Evolutionary conservation across 2,888 invertebrate genomes (phyloP).

Genomic region (Rhagonycha lutea): DNA sequence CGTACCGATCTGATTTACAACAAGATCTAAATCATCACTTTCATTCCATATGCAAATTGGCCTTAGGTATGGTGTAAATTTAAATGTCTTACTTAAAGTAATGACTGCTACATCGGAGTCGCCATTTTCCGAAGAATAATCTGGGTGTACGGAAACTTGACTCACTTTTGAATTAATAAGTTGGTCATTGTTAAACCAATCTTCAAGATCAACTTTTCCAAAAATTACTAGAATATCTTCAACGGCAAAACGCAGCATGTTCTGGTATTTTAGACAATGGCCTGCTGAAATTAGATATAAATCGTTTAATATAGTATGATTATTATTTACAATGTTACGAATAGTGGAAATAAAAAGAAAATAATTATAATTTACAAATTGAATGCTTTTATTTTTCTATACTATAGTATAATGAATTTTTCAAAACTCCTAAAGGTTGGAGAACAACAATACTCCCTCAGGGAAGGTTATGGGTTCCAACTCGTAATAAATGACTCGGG

Average conservation of each 20-base stretch:
- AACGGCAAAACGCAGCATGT: constrained; percentile 36
- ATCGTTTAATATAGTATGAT: too few relatives aligned
- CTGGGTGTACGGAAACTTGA: constrained; percentile 59
- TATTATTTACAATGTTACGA: too few relatives aligned
- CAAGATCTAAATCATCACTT: constrained; percentile 47
- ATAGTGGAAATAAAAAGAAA: too few relatives aligned
- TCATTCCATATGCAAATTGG: constrained; percentile 67
- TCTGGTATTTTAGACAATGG: constrained; percentile 46
- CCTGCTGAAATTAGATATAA: constrained; percentile 40
- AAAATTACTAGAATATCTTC: constrained; percentile 45
- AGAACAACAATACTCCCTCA: too few relatives aligned
- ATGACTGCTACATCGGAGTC: constrained; percentile 63
- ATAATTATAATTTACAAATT: too few relatives aligned
- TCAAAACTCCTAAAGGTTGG: too few relatives aligned
- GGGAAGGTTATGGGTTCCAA: too few relatives aligned
- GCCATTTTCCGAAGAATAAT: constrained; percentile 61
- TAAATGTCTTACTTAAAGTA: constrained; percentile 56
- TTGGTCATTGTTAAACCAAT: constrained; percentile 40
- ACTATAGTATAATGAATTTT: too few relatives aligned
- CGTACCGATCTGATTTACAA: constrained; percentile 53
- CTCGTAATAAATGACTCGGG: too few relatives aligned
- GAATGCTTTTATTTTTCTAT: too few relatives aligned
- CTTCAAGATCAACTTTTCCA: constrained; percentile 43
- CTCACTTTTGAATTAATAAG: constrained; percentile 45
- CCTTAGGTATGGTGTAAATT: constrained; percentile 59